Conservation (phyloP, 2,888 invertebrate genomes). For the Netelia virgata region DNA sequence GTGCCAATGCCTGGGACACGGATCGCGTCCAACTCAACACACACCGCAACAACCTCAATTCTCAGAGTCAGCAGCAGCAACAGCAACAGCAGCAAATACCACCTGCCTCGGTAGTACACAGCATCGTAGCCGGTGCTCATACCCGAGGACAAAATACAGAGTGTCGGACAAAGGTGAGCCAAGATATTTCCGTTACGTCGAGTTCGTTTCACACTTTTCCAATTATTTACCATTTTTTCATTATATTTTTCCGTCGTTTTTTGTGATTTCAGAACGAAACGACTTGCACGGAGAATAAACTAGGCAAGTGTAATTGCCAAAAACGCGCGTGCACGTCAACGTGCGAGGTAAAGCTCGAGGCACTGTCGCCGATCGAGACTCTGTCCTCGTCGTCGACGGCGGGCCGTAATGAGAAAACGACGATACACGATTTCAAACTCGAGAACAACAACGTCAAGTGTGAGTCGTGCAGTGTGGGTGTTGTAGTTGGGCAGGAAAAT, state of each 20-base stretch:
- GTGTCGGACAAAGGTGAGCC: constrained; percentile 80
- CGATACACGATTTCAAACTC: constrained; percentile 78
- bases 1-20: constrained; percentile 85
- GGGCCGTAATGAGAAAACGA: constrained; percentile 57
- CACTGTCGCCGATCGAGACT: constrained; percentile 79
- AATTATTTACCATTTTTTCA: too few species aligned
- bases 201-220: too few species aligned
- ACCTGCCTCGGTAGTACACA: constrained; percentile 78
- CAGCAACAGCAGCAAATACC: constrained; percentile 68
- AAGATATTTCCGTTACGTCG: background rate
- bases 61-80: constrained; percentile 68
- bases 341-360: constrained; percentile 82
- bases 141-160: constrained; percentile 78
- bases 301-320: constrained; percentile 80
- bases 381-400: constrained; percentile 68
- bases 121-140: constrained; percentile 80
- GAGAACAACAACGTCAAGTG: constrained; percentile 84
- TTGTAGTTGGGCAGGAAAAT: constrained; percentile 78
- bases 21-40: constrained; percentile 86
- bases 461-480: constrained; percentile 81
- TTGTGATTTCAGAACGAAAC: constrained; percentile 77
- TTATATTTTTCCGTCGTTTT: background rate
- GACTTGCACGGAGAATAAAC: constrained; percentile 77
- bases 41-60: constrained; percentile 80
- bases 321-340: constrained; percentile 81